Evolutionary conservation across 2,113 vertebrate genomes (phyloP).

Genomic region (Fregata magnificens): DNA sequence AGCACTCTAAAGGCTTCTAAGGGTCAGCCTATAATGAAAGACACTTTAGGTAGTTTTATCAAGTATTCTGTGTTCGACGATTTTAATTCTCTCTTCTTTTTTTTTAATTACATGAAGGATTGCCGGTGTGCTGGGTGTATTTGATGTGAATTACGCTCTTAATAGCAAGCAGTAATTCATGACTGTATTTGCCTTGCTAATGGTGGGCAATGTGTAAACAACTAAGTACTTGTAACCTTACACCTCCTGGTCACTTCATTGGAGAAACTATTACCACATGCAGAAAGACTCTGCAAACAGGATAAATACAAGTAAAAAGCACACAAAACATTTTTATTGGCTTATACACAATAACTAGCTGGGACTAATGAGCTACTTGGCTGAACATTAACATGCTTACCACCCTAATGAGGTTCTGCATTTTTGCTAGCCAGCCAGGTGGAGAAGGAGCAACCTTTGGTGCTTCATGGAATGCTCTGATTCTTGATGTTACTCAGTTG

Average conservation of each 20-base stretch:
- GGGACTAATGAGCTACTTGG: not conserved
- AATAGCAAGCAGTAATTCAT: not conserved
- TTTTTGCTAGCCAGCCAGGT: not conserved
- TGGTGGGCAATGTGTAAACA: not conserved
- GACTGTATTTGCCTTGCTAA: constrained; percentile 27
- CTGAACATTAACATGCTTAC: not conserved
- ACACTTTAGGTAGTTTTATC: not conserved
- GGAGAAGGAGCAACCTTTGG: not conserved
- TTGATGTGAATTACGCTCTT: not conserved
- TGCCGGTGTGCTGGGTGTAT: not conserved
- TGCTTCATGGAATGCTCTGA: not conserved
- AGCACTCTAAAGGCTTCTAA: not conserved
- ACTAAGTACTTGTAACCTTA: not conserved
- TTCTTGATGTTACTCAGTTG: not conserved
- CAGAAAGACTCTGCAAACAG: not conserved
- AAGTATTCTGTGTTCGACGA: not conserved
- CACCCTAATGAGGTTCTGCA: not conserved
- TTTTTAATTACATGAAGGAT: not conserved
- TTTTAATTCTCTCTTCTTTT: not conserved
- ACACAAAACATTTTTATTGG: not conserved
- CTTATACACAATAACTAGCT: not conserved
- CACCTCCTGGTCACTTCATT: not conserved
- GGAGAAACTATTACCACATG: not conserved
- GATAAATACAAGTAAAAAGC: not conserved
- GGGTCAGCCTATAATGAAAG: not conserved